Base-by-base conservation (phyloP, 2,113 vertebrate species). In the Bufo bufo region DNA sequence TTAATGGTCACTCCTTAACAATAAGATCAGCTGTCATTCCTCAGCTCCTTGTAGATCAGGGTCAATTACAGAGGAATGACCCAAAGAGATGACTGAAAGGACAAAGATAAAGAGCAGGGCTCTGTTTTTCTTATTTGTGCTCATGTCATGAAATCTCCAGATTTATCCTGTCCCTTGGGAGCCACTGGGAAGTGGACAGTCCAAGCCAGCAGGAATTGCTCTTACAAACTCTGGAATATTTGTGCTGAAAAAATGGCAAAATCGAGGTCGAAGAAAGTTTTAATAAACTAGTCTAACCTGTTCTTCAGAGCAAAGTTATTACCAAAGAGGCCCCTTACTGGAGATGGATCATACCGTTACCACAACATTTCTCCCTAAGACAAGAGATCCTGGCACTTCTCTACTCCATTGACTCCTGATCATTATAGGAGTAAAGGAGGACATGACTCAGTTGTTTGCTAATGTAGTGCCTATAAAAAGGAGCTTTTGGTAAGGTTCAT, bases 121-220 rank as follows among this genome's bases (percentile, higher is more conserved):
- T 85, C 43, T 77, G 43, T 45, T 54, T 85, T 72, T 75, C 33
- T 43, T 52, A 63, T 49, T 61, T 63, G 56, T 85, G 72, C 43
- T n/a, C 43, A 77, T 85, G 83, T 74, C 69, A 74, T 58, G 63
- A 74, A 20, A 54, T 75, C 17, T 72, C 69, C 50, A 72, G 11
- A 75, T 85, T 85, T 85, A 84, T 84, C 13, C 85, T 2, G 20
- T 81, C 86, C 65, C 66, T 50, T 45, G 86, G 86, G 86, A 82
- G 65, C n/a, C 43, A 56, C 50, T 81, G 86, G 78, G 17, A 87
- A 87, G 66, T 47, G 47, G 17, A 59, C 65, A 59, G 45, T 23
- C 65, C 19, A 56, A 81, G 77, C 49, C 11, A 19, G 12, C 58
- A 87, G 65, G 52, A 82, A 85, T 77, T 74, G 82, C 23, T 83